Evolutionary conservation across 2,888 invertebrate species (phyloP).

Genomic region (Molorchus minor): DNA sequence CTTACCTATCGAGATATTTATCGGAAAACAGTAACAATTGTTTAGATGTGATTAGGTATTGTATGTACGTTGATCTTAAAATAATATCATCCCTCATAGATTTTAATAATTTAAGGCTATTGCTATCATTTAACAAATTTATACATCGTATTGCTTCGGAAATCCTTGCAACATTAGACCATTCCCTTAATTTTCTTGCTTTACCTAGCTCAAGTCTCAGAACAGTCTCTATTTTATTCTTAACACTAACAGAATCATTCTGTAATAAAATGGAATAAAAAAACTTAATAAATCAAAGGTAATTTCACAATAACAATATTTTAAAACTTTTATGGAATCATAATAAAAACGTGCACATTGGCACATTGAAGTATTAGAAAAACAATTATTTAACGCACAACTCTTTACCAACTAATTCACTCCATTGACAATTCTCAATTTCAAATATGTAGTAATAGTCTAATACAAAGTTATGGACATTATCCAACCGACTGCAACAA

Average conservation of each 20-base stretch:
- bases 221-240: constrained; percentile 69
- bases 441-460: too few species aligned
- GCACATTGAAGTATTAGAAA: too few species aligned
- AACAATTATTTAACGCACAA: too few species aligned
- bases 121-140: constrained; percentile 72
- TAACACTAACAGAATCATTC: constrained; percentile 50
- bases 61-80: constrained; percentile 79
- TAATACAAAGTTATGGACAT: too few species aligned
- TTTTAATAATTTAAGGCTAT: constrained; percentile 77
- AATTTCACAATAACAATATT: too few species aligned
- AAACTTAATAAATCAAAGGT: too few species aligned
- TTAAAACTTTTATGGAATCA: too few species aligned
- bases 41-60: constrained; percentile 82
- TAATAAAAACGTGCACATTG: too few species aligned
- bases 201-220: constrained; percentile 82
- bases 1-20: constrained; percentile 75
- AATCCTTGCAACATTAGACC: constrained; percentile 79
- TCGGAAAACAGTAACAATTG: constrained; percentile 81
- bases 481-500: neutral
- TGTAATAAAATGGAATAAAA: constrained; percentile 36
- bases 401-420: too few species aligned
- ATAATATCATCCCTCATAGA: constrained; percentile 81
- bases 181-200: constrained; percentile 81
- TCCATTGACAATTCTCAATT: too few species aligned
- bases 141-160: constrained; percentile 86